Evolutionary conservation across 2,797 vertebrate genomes (phyloP), one percentile per base, ranked within the genome.

Genomic region (Cephalopachus bancanus): DNA sequence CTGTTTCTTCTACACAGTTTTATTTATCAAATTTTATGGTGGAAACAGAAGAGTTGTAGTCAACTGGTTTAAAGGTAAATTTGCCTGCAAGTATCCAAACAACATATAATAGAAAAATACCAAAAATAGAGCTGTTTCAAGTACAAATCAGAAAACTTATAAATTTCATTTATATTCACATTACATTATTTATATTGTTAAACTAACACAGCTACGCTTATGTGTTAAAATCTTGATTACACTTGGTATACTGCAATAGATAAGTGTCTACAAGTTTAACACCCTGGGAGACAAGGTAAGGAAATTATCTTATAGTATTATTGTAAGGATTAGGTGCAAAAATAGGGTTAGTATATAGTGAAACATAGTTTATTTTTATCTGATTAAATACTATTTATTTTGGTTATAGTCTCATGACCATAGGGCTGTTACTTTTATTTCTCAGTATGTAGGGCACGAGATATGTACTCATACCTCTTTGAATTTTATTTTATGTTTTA

Each of bases 1-100:
- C 89, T 57, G 33, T 69, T 95, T 69, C 16, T 85, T 95, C 64
- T 96, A 33, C 55, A 97, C 51, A 91, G 65, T 33, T 83, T 83
- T 22, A 78, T 93, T 94, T 79, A 81, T 0, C 64, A 64, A 49
- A 26, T 84, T 87, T 79, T 89, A 67, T 94, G 24, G 65, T 72
- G 55, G 55, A 10, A 62, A 10, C 22, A 51, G 97, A 75, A 84
- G 24, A 65, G 11, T 44, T 37, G 28, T 17, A 37, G 16, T 28
- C 49, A 57, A 14, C 7, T 51, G 53, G 20, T 51, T 90, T 67
- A 79, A 85, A 90, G 71, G 7, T 65, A 28, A 88, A 89, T 62
- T 4, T 88, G 71, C 44, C 12, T 22, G 76, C 28, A 59, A 10
- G n/a, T 67, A 51, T 4, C 26, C 64, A 91, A 65, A 51, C 2